Conservation (phyloP, 2,888 invertebrate genomes). For the Sinhomidia bicolor region DNA sequence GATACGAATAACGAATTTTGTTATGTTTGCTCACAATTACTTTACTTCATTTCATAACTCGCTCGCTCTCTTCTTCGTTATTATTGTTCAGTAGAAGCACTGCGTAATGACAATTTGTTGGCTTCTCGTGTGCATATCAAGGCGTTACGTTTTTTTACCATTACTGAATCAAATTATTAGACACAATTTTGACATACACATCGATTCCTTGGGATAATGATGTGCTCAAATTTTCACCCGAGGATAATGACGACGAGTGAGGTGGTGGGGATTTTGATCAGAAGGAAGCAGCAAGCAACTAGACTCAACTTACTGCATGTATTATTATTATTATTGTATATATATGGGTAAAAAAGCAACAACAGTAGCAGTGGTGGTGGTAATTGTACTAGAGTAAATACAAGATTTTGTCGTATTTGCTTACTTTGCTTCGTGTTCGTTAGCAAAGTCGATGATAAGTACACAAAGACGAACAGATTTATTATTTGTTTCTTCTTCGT, state of each 20-base stretch:
- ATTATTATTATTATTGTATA: background rate
- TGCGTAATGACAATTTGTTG: slow-evolving; percentile 20
- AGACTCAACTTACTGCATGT: background rate
- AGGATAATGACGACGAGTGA: slow-evolving; percentile 44
- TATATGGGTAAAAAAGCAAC: slow-evolving; percentile 10
- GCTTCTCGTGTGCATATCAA: background rate
- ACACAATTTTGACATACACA: slow-evolving; percentile 36
- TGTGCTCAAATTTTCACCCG: slow-evolving; percentile 65
- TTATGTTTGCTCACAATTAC: slow-evolving; percentile 56
- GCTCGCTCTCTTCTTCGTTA: background rate
- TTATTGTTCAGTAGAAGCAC: slow-evolving; percentile 17
- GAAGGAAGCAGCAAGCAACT: slow-evolving; percentile 4
- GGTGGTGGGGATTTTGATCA: slow-evolving; percentile 14
- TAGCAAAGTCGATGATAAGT: slow-evolving; percentile 23
- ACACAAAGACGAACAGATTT: slow-evolving; percentile 53
- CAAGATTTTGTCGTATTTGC: slow-evolving; percentile 54
- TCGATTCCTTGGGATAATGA: slow-evolving; percentile 63
- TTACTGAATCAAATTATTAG: slow-evolving; percentile 50
- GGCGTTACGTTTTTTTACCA: background rate
- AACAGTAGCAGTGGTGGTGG: background rate
- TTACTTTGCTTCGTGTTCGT: slow-evolving; percentile 47
- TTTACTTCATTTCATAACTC: slow-evolving; percentile 4
- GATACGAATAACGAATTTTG: background rate
- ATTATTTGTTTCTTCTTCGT: slow-evolving; percentile 55
- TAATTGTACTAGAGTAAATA: slow-evolving; percentile 46